A percentile compares a stretch with the other conserved stretches of the same genome.
Conservation (phyloP, 92 coral and sea anemone genomes). For the Palythoa caribaeorum region DNA sequence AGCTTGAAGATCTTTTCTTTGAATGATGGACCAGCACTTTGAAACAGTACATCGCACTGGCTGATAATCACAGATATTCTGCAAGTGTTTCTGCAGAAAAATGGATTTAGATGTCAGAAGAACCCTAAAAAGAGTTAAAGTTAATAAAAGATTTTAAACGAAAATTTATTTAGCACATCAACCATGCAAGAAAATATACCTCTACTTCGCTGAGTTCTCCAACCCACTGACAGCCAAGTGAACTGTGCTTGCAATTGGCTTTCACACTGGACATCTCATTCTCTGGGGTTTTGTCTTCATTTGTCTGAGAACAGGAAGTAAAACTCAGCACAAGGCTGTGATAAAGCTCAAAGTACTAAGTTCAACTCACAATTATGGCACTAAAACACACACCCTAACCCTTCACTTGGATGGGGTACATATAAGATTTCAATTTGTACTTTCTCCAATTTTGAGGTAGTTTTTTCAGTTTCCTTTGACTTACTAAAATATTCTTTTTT, state of each 20-base stretch:
- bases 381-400: no score
- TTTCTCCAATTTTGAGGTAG: no score
- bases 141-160: no score
- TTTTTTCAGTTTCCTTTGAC: no score
- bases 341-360: background rate
- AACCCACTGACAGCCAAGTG: slow-evolving; percentile 39
- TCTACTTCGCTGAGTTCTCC: slow-evolving; percentile 34
- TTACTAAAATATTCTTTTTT: no score
- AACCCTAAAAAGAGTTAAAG: background rate
- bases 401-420: no score
- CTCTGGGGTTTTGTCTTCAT: slow-evolving; percentile 37
- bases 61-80: background rate
- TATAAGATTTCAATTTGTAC: no score
- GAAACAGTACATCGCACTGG: slow-evolving; percentile 25
- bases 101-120: background rate
- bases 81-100: slow-evolving; percentile 24
- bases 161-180: background rate
- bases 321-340: background rate
- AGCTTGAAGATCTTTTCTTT: slow-evolving; percentile 22
- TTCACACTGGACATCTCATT: background rate
- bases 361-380: no score
- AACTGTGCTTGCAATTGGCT: slow-evolving; percentile 27
- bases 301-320: slow-evolving; percentile 8
- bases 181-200: background rate
- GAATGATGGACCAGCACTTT: slow-evolving; percentile 36